These are phyloP conservation scores for Atlantisia rogersi DNA, from an alignment of 2,113 vertebrate species.

Conservation along the genomic window DNA sequence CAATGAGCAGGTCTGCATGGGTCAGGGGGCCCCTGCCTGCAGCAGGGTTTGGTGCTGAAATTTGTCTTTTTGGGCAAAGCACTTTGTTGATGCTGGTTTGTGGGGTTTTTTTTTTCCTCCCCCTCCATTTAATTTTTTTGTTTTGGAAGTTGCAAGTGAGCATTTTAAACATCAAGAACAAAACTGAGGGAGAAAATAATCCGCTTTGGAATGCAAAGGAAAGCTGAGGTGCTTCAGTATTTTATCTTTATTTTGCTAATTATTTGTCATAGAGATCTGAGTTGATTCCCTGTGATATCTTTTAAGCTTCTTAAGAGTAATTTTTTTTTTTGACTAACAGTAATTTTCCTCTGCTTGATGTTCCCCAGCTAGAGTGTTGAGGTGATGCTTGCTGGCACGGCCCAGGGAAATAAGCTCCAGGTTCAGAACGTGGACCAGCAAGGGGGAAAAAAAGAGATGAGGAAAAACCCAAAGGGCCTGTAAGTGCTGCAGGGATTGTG, in stretches of 20 bases:
- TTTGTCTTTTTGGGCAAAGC: not conserved
- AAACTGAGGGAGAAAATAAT: constrained; percentile 42
- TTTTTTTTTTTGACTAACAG: constrained; percentile 58
- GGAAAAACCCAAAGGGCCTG: not conserved
- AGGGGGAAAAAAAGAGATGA: constrained; percentile 22
- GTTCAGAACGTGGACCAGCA: constrained; percentile 48
- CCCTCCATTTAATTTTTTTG: not conserved
- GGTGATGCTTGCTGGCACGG: constrained; percentile 6
- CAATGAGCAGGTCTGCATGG: not conserved
- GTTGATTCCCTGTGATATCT: constrained; percentile 53
- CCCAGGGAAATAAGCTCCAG: constrained; percentile 32
- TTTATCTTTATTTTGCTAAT: constrained; percentile 68
- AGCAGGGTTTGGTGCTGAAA: not conserved
- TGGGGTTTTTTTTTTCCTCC: too few relatives aligned
- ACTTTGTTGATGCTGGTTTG: not conserved
- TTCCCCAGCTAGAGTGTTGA: constrained; percentile 36
- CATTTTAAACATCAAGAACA: constrained; percentile 16
- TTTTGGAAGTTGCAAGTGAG: not conserved
- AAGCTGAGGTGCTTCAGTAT: constrained; percentile 46
- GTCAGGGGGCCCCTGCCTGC: not conserved
- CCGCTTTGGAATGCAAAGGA: constrained; percentile 38
- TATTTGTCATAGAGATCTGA: constrained; percentile 57
- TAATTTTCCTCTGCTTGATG: constrained; percentile 42
- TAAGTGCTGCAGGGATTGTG: not conserved
- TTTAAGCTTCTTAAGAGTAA: constrained; percentile 57